Conservation (phyloP, 2,888 invertebrate genomes). For the Dynastes tityus region DNA sequence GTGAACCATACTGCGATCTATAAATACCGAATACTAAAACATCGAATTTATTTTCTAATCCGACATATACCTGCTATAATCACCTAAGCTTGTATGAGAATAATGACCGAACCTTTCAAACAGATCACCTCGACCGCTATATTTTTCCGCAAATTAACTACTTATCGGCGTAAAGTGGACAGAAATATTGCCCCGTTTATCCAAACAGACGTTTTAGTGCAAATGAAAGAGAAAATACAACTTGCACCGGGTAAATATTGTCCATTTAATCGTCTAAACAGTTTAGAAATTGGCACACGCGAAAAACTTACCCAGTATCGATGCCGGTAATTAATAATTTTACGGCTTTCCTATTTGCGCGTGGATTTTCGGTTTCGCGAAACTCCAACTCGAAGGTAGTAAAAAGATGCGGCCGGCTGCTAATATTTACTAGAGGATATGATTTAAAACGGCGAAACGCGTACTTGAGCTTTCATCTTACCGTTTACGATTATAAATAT, state of each 20-base stretch:
- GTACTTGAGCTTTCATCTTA: constrained; percentile 17
- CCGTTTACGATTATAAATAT: constrained; percentile 27
- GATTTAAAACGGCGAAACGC: constrained; percentile 23
- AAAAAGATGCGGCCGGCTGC: constrained; percentile 5
- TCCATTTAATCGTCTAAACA: constrained; percentile 29
- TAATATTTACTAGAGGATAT: constrained; percentile 16
- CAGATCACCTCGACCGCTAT: constrained; percentile 15
- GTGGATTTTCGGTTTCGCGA: constrained; percentile 10
- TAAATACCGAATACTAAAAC: no score
- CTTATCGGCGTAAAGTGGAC: constrained; percentile 7
- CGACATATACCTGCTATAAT: no score
- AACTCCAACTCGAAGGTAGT: not conserved
- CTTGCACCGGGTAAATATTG: constrained; percentile 25
- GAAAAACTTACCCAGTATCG: not conserved
- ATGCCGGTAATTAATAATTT: constrained; percentile 27
- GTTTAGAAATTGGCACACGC: constrained; percentile 9
- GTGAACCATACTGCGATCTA: no score
- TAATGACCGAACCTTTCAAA: constrained; percentile 8
- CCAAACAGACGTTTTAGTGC: constrained; percentile 6
- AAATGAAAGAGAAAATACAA: constrained; percentile 10
- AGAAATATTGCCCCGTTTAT: constrained; percentile 22
- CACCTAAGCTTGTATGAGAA: no score
- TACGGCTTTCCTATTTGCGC: constrained; percentile 14
- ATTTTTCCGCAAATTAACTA: constrained; percentile 10
- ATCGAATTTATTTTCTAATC: no score